phyloP scores from a whole-genome alignment of 2,797 vertebrate species.

The Hemibagrus guttatus region DNA sequence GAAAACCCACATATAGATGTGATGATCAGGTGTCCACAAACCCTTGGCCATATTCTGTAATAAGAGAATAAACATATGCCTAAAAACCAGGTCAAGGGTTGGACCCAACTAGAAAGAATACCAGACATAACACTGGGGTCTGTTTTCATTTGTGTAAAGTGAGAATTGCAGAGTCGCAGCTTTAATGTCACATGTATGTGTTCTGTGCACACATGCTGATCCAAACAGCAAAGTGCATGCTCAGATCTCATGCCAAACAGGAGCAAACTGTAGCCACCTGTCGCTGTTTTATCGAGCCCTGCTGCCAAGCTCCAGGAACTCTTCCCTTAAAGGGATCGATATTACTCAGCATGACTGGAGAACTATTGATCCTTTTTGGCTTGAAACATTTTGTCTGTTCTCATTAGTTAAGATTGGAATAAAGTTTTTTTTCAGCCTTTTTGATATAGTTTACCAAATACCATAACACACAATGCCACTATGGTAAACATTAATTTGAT shows the following conservation, averaged over 20 bases:
- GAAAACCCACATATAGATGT: not conserved
- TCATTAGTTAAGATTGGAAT: slow-evolving; percentile 44
- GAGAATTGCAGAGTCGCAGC: not conserved
- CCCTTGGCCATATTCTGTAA: not conserved
- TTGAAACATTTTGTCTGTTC: slow-evolving; percentile 42
- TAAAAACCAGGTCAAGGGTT: not conserved
- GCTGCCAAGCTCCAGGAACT: slow-evolving; percentile 40
- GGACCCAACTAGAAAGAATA: not conserved
- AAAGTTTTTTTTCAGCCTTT: slow-evolving; percentile 21
- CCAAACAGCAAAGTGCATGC: slow-evolving; percentile 42
- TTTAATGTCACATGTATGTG: slow-evolving; percentile 19
- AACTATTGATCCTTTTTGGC: slow-evolving; percentile 49
- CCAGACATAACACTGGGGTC: not conserved
- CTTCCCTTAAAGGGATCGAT: slow-evolving; percentile 47
- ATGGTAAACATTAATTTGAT: not conserved
- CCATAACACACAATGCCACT: not conserved
- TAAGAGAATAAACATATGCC: not conserved
- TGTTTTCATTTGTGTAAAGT: not conserved
- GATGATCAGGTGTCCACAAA: not conserved
- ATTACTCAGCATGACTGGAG: slow-evolving; percentile 44
- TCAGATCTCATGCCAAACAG: slow-evolving; percentile 32
- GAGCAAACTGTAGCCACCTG: slow-evolving; percentile 40
- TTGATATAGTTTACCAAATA: slow-evolving; percentile 11
- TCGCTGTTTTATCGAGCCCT: slow-evolving; percentile 34
- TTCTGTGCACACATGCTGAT: slow-evolving; percentile 27